Conservation (phyloP, 2,113 vertebrate genomes). For the Numida meleagris region DNA sequence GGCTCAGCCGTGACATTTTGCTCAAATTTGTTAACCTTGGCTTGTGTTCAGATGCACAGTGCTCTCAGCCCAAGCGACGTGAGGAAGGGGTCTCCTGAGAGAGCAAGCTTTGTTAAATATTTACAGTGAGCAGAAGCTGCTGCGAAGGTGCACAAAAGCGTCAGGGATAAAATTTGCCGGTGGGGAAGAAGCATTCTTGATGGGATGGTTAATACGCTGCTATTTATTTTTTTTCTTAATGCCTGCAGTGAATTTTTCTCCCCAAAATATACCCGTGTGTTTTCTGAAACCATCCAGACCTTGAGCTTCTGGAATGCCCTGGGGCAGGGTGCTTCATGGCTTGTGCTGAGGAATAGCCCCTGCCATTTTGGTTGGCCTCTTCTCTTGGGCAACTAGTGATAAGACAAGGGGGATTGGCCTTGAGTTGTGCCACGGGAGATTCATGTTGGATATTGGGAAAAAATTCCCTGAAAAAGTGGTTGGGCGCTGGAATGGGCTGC, state of each 20-base stretch:
- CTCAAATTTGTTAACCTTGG: constrained; percentile 67
- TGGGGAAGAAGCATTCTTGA: background rate
- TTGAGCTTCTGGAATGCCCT: background rate
- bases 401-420: too few species aligned
- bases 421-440: too few species aligned
- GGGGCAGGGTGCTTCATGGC: background rate
- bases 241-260: background rate
- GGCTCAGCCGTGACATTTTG: constrained; percentile 45
- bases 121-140: constrained; percentile 20
- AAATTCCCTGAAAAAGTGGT: too few species aligned
- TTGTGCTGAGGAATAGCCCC: background rate
- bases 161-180: background rate
- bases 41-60: constrained; percentile 10
- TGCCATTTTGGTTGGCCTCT: too few species aligned
- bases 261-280: fast-evolving
- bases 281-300: background rate
- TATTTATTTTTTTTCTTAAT: background rate
- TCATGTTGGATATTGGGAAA: too few species aligned
- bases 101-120: constrained; percentile 16
- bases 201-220: background rate
- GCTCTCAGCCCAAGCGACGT: background rate
- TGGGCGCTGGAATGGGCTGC: too few species aligned
- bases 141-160: constrained; percentile 15
- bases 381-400: too few species aligned
- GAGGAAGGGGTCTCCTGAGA: background rate